Percentiles rank a stretch among this genome's conserved stretches.
phyloP scores from a whole-genome alignment of 2,113 vertebrate species.

The Gyps fulvus region DNA sequence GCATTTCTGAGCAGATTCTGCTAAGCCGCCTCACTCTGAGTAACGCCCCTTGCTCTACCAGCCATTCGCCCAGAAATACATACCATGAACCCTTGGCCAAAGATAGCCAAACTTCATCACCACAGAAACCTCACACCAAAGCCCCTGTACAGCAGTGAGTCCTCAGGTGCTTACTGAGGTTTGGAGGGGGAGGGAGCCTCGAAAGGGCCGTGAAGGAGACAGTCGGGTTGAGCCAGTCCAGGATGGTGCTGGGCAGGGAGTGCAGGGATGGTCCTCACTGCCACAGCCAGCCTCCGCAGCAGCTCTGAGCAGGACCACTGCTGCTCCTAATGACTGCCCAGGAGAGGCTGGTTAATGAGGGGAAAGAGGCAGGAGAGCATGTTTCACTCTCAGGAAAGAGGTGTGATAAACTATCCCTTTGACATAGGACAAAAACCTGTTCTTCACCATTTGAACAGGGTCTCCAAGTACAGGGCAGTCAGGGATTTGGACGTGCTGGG shows the following conservation, averaged over 20 bases:
- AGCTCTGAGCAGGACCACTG: neutral
- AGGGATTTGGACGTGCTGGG: neutral
- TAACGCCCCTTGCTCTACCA: neutral
- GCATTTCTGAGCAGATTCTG: neutral
- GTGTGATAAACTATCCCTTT: neutral
- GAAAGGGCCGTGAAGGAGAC: no score
- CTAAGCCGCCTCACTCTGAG: fast-evolving
- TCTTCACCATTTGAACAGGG: neutral
- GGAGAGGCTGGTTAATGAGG: neutral
- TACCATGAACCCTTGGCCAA: neutral
- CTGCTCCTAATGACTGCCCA: fast-evolving
- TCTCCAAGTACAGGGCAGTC: neutral
- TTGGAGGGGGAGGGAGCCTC: neutral
- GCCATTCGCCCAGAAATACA: fast-evolving
- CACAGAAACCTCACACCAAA: neutral
- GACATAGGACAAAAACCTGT: neutral
- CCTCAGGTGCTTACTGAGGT: neutral
- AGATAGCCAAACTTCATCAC: neutral
- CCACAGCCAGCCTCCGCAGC: neutral
- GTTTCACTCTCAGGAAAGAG: neutral
- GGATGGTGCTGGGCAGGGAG: neutral
- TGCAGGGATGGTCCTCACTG: neutral
- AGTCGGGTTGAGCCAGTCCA: neutral
- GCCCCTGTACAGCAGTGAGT: neutral
- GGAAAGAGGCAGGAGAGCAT: neutral